Evolutionary conservation across 2,888 invertebrate species (phyloP), one percentile per base, ranked within the genome.

Genomic region (Harpalus rubripes): DNA sequence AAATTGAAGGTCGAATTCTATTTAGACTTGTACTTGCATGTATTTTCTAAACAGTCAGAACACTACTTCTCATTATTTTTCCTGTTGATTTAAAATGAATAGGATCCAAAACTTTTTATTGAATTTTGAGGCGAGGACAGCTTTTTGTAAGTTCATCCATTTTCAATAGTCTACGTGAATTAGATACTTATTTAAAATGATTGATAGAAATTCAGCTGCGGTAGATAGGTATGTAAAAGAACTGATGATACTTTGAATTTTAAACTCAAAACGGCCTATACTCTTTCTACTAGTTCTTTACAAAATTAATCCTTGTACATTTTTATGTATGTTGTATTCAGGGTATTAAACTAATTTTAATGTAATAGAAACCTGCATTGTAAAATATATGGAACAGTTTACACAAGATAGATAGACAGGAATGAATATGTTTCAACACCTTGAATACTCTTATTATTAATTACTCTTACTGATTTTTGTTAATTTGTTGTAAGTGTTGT

Each of bases 251-350:
- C 59, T 74, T 82, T 83, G 61, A 76, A 83, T 83, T 83, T 39
- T 72, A 26, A 81, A 83, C 59, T 83, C 76, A 76, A 59, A 81
- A 83, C 83, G 83, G 83, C 83, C 83, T 83, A 83, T 83, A 76
- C 59, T 76, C 58, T 83, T 61, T 74, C 74, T 58, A 74, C 74
- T 83, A 58, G 59, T 83, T 61, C 59, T 83, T 76, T 76, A 59
- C 68, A 76, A 58, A 78, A 78, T 52, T 58, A 44, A 74, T 18
- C 72, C 74, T 74, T 74, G 59, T 83, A 68, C 52, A 68, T 58
- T 58, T 15, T 78, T 78, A 78, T 78, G 56, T 76, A 61, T 83
- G 26, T 74, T 83, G 22, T 44, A 15, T 74, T 18, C 52, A 82
- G 52, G 12, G 7, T 26, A 56, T 58, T 56, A 81, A 41, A 63